These are phyloP conservation scores for Molossus molossus DNA, from an alignment of 2,797 vertebrate genomes.

Conservation along the genomic window DNA sequence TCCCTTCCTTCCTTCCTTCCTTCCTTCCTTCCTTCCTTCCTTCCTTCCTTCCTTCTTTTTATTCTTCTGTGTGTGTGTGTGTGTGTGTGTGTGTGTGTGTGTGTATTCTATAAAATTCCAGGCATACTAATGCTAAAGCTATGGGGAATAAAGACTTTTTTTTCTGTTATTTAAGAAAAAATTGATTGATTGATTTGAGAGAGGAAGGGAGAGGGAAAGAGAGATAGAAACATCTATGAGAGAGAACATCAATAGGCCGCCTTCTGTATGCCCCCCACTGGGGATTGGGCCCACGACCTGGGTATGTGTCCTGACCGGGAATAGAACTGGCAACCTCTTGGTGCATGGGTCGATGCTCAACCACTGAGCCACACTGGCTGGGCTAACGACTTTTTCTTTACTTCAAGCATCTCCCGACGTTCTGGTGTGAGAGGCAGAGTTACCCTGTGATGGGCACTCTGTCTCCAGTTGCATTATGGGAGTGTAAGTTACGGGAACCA, in stretches of 20 bases:
- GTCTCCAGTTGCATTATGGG: neutral
- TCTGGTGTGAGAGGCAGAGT: neutral
- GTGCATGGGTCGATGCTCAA: too few relatives aligned
- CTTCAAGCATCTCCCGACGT: neutral
- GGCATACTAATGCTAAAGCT: neutral
- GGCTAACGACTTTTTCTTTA: neutral
- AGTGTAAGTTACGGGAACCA: neutral
- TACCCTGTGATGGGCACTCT: too few relatives aligned
- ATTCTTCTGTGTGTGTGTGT: neutral
- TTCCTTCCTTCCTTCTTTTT: neutral
- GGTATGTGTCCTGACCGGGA: too few relatives aligned
- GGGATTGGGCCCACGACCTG: too few relatives aligned
- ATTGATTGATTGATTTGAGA: too few relatives aligned
- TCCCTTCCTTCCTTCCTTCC: neutral
- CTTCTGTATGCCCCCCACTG: too few relatives aligned
- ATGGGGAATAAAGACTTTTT: neutral
- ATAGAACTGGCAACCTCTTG: too few relatives aligned
- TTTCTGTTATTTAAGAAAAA: too few relatives aligned
- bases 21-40: neutral
- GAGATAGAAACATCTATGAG: too few relatives aligned
- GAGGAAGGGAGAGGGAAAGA: too few relatives aligned
- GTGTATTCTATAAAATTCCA: neutral
- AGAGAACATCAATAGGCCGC: too few relatives aligned
- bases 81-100: neutral
- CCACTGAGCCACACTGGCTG: too few relatives aligned